A percentile compares a stretch with the other conserved stretches of the same genome.
Evolutionary conservation across 2,888 invertebrate genomes (phyloP).

Genomic region (Altica lythri): DNA sequence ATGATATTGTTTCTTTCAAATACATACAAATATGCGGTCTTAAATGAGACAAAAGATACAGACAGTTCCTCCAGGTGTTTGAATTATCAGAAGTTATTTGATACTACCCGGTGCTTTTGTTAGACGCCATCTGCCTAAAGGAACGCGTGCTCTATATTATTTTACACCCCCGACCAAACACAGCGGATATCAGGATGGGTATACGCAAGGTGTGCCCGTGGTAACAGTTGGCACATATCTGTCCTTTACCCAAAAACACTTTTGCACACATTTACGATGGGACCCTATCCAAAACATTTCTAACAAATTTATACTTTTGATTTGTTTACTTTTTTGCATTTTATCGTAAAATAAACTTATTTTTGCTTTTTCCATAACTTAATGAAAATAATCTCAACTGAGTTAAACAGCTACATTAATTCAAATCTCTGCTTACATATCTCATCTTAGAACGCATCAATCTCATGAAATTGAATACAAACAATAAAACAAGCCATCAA

Average conservation of each 20-base stretch:
- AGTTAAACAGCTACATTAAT: no score
- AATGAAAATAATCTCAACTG: no score
- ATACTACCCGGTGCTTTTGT: constrained; percentile 36
- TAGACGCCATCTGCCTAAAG: constrained; percentile 34
- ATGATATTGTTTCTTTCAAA: no score
- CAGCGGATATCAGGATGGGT: constrained; percentile 7
- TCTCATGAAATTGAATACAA: background rate
- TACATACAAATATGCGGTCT: no score
- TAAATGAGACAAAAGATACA: constrained; percentile 29
- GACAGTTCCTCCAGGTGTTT: constrained; percentile 40
- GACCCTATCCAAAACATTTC: no score
- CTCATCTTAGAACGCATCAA: background rate
- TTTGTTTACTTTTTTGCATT: no score
- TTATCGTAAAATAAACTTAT: no score
- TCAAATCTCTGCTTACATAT: background rate
- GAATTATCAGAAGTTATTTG: constrained; percentile 37
- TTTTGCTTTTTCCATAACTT: no score
- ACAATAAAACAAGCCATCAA: constrained; percentile 35
- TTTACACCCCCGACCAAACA: constrained; percentile 20
- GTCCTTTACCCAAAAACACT: no score
- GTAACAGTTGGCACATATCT: constrained; percentile 13
- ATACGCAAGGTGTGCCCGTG: constrained; percentile 4
- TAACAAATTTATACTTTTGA: no score
- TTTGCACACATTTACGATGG: no score
- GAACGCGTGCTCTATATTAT: constrained; percentile 34